These are phyloP conservation scores for Ia io DNA, from an alignment of 2,113 vertebrate species.

Conservation along the genomic window DNA sequence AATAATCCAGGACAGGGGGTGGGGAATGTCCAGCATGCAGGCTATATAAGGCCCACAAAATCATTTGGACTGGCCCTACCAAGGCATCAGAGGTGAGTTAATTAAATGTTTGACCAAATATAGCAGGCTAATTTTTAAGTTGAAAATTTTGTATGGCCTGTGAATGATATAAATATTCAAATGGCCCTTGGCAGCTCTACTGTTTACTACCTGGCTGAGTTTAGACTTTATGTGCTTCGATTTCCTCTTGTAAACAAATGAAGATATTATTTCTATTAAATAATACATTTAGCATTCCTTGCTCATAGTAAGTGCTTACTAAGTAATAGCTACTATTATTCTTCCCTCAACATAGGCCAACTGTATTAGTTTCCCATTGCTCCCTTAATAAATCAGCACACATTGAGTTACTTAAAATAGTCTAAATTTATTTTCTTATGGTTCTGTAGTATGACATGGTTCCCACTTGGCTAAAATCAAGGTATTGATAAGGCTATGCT, in stretches of 20 bases:
- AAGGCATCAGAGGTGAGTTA: too few relatives aligned
- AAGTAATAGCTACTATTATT: background rate
- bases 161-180: too few relatives aligned
- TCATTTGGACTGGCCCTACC: too few relatives aligned
- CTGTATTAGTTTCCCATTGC: background rate
- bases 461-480: background rate
- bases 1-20: background rate
- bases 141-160: too few relatives aligned
- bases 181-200: too few relatives aligned
- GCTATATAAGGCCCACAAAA: too few relatives aligned
- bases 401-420: background rate
- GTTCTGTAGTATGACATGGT: background rate
- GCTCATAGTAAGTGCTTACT: background rate
- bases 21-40: too few relatives aligned
- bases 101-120: too few relatives aligned
- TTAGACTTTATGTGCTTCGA: background rate
- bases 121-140: too few relatives aligned
- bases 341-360: background rate
- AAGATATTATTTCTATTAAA: background rate
- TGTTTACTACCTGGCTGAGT: background rate
- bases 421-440: background rate
- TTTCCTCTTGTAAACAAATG: background rate
- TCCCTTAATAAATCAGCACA: background rate
- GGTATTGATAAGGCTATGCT: background rate
- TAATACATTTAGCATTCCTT: background rate